Evolutionary conservation across 1,140 invertebrate species (phyloP).

Genomic region (Stegodyphus mimosarum): DNA sequence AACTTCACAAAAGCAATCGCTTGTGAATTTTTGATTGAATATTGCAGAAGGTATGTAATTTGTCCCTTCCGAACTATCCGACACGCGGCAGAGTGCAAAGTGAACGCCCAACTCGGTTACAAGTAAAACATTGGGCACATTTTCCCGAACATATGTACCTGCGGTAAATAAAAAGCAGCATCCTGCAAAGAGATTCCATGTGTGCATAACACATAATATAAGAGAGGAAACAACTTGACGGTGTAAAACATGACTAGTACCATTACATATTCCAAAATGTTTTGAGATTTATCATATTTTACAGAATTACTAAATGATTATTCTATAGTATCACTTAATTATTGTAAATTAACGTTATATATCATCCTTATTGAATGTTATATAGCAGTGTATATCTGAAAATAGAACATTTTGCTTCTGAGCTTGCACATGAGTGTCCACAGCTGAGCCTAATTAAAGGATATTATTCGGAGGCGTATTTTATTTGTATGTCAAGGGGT

Average conservation of each 20-base stretch:
- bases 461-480: neutral
- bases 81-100: neutral
- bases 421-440: neutral
- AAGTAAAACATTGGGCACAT: neutral
- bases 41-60: neutral
- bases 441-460: neutral
- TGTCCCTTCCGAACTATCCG: neutral
- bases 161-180: neutral
- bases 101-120: neutral
- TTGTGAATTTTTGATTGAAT: neutral
- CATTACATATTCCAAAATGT: neutral
- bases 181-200: neutral
- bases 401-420: neutral
- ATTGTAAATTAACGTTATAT: neutral
- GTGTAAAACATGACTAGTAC: neutral
- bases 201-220: neutral
- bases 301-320: neutral
- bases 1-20: too few relatives aligned
- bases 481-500: neutral
- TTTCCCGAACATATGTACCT: neutral
- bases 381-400: neutral
- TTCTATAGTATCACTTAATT: neutral
- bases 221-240: neutral
- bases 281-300: neutral
- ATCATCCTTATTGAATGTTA: neutral